These are phyloP conservation scores for Cerastis leucographa DNA, from an alignment of 2,888 invertebrate genomes.

Conservation along the genomic window DNA sequence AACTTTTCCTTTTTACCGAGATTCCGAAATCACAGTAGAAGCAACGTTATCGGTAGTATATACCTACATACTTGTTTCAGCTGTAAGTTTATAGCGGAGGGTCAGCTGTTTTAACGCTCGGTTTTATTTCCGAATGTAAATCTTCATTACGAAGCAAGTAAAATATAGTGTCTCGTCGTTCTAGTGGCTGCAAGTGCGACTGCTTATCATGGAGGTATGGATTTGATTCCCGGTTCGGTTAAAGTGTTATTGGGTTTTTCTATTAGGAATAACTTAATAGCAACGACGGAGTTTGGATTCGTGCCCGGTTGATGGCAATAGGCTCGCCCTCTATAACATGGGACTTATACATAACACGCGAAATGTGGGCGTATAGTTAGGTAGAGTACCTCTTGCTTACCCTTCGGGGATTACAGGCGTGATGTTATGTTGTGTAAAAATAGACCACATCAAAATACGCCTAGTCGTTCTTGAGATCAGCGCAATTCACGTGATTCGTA, in stretches of 20 bases:
- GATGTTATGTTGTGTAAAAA: background rate
- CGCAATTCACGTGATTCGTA: slow-evolving; percentile 22
- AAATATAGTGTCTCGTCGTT: background rate
- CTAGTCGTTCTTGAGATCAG: slow-evolving; percentile 4
- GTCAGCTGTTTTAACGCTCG: slow-evolving; percentile 36
- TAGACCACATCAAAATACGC: slow-evolving; percentile 37
- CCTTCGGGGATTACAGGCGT: too few relatives aligned
- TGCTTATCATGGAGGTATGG: too few relatives aligned
- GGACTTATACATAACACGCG: too few relatives aligned
- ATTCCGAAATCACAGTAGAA: slow-evolving; percentile 10
- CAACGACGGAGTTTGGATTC: too few relatives aligned
- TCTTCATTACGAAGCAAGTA: slow-evolving; percentile 43
- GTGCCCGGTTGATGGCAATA: too few relatives aligned
- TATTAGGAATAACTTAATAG: too few relatives aligned
- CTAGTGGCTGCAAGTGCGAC: too few relatives aligned
- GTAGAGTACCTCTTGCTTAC: too few relatives aligned
- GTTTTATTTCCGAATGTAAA: slow-evolving; percentile 51
- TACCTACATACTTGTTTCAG: slow-evolving; percentile 8
- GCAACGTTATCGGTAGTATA: slow-evolving; percentile 24
- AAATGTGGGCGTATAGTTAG: too few relatives aligned
- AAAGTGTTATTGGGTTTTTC: too few relatives aligned
- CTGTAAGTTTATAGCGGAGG: slow-evolving; percentile 34
- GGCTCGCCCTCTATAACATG: too few relatives aligned
- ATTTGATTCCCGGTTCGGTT: too few relatives aligned
- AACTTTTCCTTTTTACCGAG: background rate